A percentile compares a stretch with the other conserved stretches of the same genome.
These are phyloP conservation scores for Anoplophora glabripennis DNA, from an alignment of 1,140 invertebrate species.

Conservation along the genomic window DNA sequence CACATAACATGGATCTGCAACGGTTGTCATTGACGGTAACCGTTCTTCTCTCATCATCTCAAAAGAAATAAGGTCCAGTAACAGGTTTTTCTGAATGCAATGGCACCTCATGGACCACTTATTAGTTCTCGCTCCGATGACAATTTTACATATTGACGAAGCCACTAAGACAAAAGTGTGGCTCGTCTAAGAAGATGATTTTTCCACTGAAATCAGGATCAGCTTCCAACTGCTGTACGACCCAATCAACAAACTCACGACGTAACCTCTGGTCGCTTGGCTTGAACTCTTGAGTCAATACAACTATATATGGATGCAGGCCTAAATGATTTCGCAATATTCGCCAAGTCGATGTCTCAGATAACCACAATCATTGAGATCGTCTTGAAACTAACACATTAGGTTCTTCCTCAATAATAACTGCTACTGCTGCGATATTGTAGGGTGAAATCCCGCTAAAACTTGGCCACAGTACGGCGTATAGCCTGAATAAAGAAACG, in stretches of 20 bases:
- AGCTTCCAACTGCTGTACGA: constrained; percentile 16
- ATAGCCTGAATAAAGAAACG: no score
- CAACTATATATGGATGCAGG: constrained; percentile 23
- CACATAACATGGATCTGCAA: no score
- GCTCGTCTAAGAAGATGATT: constrained; percentile 14
- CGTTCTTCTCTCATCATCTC: no score
- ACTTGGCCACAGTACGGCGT: no score
- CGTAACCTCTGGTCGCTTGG: constrained; percentile 13
- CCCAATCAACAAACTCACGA: constrained; percentile 17
- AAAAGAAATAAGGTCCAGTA: constrained; percentile 13
- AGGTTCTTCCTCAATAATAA: no score
- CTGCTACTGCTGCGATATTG: no score
- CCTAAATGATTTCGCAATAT: constrained; percentile 1
- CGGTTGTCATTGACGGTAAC: no score
- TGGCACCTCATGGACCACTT: constrained; percentile 3
- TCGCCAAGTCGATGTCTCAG: no score
- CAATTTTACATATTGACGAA: constrained; percentile 23
- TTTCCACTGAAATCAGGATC: constrained; percentile 18
- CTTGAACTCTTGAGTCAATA: constrained; percentile 23
- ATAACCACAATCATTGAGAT: no score
- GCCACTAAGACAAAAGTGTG: constrained; percentile 18
- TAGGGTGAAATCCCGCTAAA: no score
- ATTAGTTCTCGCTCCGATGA: constrained; percentile 10
- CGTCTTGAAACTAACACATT: no score
- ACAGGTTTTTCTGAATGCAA: constrained; percentile 8